These are phyloP conservation scores for Alloplasta piceator DNA, from an alignment of 2,888 invertebrate genomes.

Conservation along the genomic window DNA sequence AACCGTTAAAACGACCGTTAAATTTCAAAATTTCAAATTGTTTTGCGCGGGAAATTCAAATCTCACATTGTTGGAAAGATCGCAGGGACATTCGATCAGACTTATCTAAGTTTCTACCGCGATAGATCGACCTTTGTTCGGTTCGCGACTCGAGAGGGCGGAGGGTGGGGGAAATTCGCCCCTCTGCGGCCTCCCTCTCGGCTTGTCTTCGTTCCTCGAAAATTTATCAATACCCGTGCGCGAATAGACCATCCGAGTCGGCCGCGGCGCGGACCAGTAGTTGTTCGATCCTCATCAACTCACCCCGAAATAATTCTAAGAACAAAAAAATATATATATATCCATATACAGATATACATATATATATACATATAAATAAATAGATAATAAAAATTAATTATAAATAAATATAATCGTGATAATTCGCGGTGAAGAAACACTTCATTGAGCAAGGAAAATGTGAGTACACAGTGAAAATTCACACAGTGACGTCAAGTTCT, in stretches of 20 bases:
- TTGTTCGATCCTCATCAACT: constrained; percentile 59
- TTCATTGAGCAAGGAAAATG: constrained; percentile 58
- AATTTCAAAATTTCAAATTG: neutral
- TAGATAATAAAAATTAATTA: neutral
- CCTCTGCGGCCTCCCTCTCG: constrained; percentile 48
- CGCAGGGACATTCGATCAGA: neutral
- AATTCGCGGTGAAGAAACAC: constrained; percentile 22
- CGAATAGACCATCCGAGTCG: constrained; percentile 65
- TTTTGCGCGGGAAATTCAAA: constrained; percentile 41
- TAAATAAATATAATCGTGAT: neutral
- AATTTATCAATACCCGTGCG: constrained; percentile 66
- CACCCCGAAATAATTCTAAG: constrained; percentile 34
- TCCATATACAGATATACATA: no score
- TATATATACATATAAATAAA: neutral
- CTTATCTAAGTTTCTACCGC: constrained; percentile 45
- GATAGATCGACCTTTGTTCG: constrained; percentile 53
- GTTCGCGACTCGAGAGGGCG: constrained; percentile 43
- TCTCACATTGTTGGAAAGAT: neutral
- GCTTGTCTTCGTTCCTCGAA: constrained; percentile 45
- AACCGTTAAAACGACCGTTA: neutral
- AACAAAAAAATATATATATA: constrained; percentile 10
- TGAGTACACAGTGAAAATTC: constrained; percentile 40
- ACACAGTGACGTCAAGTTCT: neutral
- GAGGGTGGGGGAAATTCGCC: neutral
- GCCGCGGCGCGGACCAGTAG: constrained; percentile 62